Evolutionary conservation across 2,113 vertebrate species (phyloP).

Genomic region (Salvelinus namaycush): DNA sequence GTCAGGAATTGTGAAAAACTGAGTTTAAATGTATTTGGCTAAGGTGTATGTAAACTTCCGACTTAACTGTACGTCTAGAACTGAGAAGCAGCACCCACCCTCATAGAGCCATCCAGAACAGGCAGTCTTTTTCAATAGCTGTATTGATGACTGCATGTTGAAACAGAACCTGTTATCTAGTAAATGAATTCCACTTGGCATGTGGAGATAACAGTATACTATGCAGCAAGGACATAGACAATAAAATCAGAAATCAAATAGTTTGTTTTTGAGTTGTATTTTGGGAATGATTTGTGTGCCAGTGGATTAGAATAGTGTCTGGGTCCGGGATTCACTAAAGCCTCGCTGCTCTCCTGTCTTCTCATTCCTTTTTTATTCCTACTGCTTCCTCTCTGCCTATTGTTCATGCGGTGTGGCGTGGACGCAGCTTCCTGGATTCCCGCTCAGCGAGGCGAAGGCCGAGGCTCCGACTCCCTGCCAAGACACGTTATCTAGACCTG

Average conservation of each 20-base stretch:
- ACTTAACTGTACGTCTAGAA: background rate
- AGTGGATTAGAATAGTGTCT: background rate
- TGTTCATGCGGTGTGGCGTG: constrained; percentile 60
- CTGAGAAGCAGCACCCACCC: no score
- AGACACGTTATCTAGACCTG: constrained; percentile 71
- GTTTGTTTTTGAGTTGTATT: background rate
- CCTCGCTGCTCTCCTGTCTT: constrained; percentile 18
- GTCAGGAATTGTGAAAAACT: no score
- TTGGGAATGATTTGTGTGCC: background rate
- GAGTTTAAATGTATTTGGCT: no score
- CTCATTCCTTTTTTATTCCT: constrained; percentile 22
- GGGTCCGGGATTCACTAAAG: background rate
- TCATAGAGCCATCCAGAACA: background rate
- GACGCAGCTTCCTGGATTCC: constrained; percentile 69
- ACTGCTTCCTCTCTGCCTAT: constrained; percentile 55
- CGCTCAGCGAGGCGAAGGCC: constrained; percentile 65
- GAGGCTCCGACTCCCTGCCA: constrained; percentile 60
- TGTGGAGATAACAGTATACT: no score
- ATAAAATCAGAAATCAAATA: background rate
- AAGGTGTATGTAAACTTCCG: no score
- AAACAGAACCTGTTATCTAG: no score
- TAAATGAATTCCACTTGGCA: no score
- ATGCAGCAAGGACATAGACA: background rate
- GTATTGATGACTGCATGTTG: background rate
- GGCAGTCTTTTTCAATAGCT: background rate